phyloP scores from a whole-genome alignment of 2,888 invertebrate genomes.

The Dioctria rufipes region DNA sequence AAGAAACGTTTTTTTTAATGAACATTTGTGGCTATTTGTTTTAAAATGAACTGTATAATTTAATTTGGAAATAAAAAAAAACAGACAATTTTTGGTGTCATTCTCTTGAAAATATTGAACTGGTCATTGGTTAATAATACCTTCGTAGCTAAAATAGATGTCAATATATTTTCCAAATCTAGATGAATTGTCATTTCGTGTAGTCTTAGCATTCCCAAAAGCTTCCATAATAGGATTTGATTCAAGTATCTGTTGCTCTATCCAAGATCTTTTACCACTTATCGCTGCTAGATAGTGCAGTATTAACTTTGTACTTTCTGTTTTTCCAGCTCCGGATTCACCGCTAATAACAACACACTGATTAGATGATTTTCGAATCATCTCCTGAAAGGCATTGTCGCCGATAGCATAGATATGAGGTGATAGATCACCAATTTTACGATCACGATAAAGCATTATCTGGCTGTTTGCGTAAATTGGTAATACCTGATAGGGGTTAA shows the following conservation, averaged over 20 bases:
- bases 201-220: constrained; percentile 97
- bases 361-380: constrained; percentile 82
- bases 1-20: too few species aligned
- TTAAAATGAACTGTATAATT: too few species aligned
- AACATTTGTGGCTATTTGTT: too few species aligned
- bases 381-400: constrained; percentile 89
- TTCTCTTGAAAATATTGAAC: too few species aligned
- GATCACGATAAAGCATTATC: constrained; percentile 86
- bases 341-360: constrained; percentile 98
- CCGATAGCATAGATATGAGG: constrained; percentile 98
- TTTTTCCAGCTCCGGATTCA: constrained; percentile 97
- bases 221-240: constrained; percentile 98
- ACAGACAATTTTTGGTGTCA: too few species aligned
- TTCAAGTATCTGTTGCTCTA: constrained; percentile 97
- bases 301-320: constrained; percentile 95
- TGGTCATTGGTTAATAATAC: constrained; percentile 82
- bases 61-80: too few species aligned
- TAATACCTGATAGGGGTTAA: constrained; percentile 94
- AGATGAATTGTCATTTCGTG: constrained; percentile 96
- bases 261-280: constrained; percentile 97
- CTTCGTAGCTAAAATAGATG: constrained; percentile 84
- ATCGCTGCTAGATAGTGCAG: constrained; percentile 94
- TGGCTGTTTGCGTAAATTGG: constrained; percentile 95
- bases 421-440: constrained; percentile 87
- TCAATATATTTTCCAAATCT: constrained; percentile 97